Evolutionary conservation across 2,113 vertebrate genomes (phyloP), one percentile per base, ranked within the genome.

Genomic region (Gymnorhina tibicen): DNA sequence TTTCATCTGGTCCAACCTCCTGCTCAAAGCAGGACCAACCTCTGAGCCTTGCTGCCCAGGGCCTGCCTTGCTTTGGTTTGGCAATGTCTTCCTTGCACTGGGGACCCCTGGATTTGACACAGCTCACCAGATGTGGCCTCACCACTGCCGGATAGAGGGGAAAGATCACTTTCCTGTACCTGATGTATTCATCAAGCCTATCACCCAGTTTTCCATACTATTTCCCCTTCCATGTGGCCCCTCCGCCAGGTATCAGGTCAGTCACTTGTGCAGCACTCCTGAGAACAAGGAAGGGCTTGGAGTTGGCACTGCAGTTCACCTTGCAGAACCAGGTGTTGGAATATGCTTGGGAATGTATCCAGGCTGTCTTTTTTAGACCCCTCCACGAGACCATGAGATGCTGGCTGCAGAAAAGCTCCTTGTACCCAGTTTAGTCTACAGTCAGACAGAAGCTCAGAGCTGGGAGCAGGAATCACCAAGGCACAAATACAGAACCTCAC

Each of bases 291-390:
- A 74, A 93, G 62, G 79, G 41, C 13, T 0, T 49, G 60, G 79
- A 95, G 90, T 1, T 2, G 5, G 52, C 67, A n/a, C 72, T 35
- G 88, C 4, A 59, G 90, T 30, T 87, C 69, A 76, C 86, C 97
- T 56, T 94, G 92, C 83, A 96, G 93, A 95, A 84, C 83, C 89
- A 93, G 87, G 70, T 88, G 63, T 33, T 92, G 80, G 75, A 95
- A n/a, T 16, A 22, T 4, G 79, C 42, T 55, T 93, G 77, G 92
- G 88, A 92, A 93, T 33, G 37, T 12, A 88, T 88, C 77, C 86
- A 93, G 62, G 21, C 47, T 89, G 69, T 20, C 46, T 73, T 77
- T 94, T 83, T 72, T 10, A 80, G 53, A 82, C 91, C 16, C 49
- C 44, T 68, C 56, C 49, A 46, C 1, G 56, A 86, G 75, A 89